phyloP scores from a whole-genome alignment of 1,140 invertebrate species.

The fruit fly (Drosophila melanogaster) region DNA sequence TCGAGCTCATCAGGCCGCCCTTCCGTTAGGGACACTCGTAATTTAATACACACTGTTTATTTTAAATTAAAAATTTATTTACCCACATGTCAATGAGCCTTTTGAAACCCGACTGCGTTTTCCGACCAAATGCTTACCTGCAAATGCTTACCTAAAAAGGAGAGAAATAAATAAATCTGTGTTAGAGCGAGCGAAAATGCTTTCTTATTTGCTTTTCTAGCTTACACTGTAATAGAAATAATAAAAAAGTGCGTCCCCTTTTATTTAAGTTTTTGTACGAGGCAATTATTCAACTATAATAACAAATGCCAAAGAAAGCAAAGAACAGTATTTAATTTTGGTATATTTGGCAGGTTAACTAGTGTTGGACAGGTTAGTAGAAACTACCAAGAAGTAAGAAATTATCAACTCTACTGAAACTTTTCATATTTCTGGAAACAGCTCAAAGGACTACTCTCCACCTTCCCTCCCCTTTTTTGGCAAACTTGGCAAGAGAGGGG shows the following conservation, averaged over 20 bases:
- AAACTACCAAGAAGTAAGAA: slow-evolving; percentile 25
- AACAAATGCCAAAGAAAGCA: not conserved
- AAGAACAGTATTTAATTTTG: not conserved
- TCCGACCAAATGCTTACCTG: not conserved
- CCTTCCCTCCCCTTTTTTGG: slow-evolving; percentile 2
- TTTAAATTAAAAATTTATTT: slow-evolving; percentile 80
- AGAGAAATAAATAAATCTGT: slow-evolving; percentile 7
- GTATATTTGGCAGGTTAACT: not conserved
- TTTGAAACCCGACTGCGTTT: slow-evolving; percentile 18
- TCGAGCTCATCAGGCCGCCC: slow-evolving; percentile 42
- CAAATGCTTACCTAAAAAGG: slow-evolving; percentile 31
- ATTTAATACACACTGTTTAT: slow-evolving; percentile 72
- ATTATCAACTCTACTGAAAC: slow-evolving; percentile 15
- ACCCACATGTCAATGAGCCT: slow-evolving; percentile 36
- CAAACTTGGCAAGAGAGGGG: slow-evolving; percentile 1
- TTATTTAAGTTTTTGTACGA: not conserved
- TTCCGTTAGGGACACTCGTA: slow-evolving; percentile 37
- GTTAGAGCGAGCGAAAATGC: not conserved
- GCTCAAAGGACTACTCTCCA: slow-evolving; percentile 8
- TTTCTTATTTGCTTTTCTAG: not conserved
- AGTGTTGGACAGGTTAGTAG: not conserved
- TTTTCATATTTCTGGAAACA: slow-evolving; percentile 28
- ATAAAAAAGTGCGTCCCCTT: no score
- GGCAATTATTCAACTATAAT: not conserved
- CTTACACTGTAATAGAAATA: no score